Evolutionary conservation across 2,797 vertebrate species (phyloP).

Genomic region (Nyctalus aviator): DNA sequence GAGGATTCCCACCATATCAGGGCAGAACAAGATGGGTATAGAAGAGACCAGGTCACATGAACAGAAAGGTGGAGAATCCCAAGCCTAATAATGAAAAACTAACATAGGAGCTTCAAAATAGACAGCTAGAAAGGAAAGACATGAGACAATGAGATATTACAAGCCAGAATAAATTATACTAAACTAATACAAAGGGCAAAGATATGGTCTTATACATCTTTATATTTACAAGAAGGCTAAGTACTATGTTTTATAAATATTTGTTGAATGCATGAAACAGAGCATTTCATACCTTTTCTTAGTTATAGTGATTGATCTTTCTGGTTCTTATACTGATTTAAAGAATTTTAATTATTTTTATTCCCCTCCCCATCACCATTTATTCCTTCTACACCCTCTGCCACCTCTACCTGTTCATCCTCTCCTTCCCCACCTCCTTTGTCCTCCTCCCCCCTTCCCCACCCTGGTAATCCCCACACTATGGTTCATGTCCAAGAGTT

Average conservation of each 20-base stretch:
- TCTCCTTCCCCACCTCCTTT: no score
- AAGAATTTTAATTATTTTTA: not conserved
- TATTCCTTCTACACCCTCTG: no score
- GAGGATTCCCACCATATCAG: not conserved
- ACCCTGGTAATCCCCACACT: no score
- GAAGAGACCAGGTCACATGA: not conserved
- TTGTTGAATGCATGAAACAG: not conserved
- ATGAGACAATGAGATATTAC: not conserved
- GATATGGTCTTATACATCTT: not conserved
- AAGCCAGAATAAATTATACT: not conserved
- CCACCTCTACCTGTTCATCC: no score
- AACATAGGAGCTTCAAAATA: not conserved
- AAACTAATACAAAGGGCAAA: not conserved
- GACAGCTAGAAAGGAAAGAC: not conserved
- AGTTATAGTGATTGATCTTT: not conserved
- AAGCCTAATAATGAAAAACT: not conserved
- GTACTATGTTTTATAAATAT: not conserved
- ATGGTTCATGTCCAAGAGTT: no score
- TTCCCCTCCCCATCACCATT: no score
- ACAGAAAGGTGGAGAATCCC: not conserved
- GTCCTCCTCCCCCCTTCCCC: no score
- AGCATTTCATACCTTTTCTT: slow-evolving; percentile 16
- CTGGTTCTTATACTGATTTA: not conserved
- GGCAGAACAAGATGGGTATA: not conserved
- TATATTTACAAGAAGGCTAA: not conserved